phyloP scores from a whole-genome alignment of 35 echinoderm and acorn worm species.

The Ptychodera flava region DNA sequence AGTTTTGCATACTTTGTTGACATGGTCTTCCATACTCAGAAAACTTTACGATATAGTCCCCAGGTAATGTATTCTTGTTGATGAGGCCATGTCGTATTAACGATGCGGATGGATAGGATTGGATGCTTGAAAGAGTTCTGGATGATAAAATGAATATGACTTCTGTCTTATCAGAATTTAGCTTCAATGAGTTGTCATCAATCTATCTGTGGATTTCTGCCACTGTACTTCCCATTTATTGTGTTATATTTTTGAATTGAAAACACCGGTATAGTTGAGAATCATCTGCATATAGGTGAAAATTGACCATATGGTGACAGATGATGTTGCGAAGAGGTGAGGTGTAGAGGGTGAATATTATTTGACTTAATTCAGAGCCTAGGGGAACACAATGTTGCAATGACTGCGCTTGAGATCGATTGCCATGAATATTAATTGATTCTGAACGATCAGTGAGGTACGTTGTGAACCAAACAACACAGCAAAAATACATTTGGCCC shows the following conservation, averaged over 20 bases:
- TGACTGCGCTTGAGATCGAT: neutral
- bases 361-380: constrained; percentile 17
- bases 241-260: neutral
- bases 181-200: neutral
- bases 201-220: neutral
- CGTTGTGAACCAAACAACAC: constrained; percentile 21
- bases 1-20: neutral
- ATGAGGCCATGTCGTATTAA: neutral
- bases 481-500: no score
- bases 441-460: constrained; percentile 20
- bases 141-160: neutral
- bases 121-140: neutral
- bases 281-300: constrained; percentile 45
- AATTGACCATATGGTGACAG: constrained; percentile 2
- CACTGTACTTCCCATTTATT: neutral
- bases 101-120: neutral
- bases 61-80: no score
- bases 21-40: no score
- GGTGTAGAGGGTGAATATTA: constrained; percentile 36
- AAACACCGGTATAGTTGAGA: constrained; percentile 23
- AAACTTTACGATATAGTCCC: no score
- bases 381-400: constrained; percentile 7
- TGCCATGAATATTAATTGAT: neutral
- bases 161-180: neutral
- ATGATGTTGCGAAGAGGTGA: constrained; percentile 23